Conservation (phyloP, 2,888 invertebrate species). For the Maniola hyperantus region DNA sequence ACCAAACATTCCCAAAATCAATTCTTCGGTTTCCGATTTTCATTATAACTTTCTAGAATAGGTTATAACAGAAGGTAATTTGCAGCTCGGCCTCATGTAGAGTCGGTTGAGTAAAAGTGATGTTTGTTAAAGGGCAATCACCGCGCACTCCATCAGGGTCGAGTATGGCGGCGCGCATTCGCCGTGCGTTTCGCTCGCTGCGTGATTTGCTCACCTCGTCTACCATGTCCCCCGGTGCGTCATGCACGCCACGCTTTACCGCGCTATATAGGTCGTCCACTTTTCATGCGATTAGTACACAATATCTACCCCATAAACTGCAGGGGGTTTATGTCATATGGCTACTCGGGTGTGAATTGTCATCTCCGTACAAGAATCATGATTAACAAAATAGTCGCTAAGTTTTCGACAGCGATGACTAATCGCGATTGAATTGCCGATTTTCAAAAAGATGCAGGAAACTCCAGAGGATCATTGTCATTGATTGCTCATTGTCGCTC, state of each 20-base stretch:
- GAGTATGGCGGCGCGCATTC: slow-evolving; percentile 64
- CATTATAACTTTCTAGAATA: not conserved
- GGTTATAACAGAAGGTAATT: not conserved
- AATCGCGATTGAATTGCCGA: too few relatives aligned
- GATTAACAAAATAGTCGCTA: too few relatives aligned
- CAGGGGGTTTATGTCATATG: not conserved
- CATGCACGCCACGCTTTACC: slow-evolving; percentile 38
- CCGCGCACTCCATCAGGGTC: slow-evolving; percentile 44
- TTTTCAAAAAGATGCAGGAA: too few relatives aligned
- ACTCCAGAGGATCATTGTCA: too few relatives aligned
- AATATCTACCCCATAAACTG: not conserved
- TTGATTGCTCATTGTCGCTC: too few relatives aligned
- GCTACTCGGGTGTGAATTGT: too few relatives aligned
- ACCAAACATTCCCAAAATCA: not conserved
- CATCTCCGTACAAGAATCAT: too few relatives aligned
- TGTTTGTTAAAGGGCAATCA: slow-evolving; percentile 62
- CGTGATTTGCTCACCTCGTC: slow-evolving; percentile 48
- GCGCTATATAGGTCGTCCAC: slow-evolving; percentile 17
- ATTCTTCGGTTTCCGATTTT: not conserved
- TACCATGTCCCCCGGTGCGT: slow-evolving; percentile 46
- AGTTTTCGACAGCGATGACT: too few relatives aligned
- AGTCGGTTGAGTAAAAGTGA: slow-evolving; percentile 44
- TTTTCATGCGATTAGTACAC: slow-evolving; percentile 4
- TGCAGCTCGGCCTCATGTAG: not conserved
- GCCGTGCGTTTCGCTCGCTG: slow-evolving; percentile 69